A percentile compares a stretch with the other conserved stretches of the same genome.
Evolutionary conservation across 1,140 invertebrate genomes (phyloP).

Genomic region (Hypsibius dujardini): DNA sequence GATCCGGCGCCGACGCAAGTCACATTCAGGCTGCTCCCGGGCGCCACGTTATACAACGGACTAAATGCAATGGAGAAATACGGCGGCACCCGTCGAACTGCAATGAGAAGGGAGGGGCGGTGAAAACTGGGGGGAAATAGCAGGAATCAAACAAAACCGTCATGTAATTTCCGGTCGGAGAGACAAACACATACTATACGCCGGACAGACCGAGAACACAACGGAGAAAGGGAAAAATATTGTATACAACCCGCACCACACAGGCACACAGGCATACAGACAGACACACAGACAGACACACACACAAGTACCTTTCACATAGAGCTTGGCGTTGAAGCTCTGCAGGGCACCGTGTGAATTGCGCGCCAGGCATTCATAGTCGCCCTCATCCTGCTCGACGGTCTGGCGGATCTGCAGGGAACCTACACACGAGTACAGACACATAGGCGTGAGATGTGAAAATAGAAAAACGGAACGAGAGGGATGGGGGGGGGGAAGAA

Average conservation of each 20-base stretch:
- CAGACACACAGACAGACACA: constrained; percentile 25
- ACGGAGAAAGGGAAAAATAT: no score
- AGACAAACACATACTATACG: no score
- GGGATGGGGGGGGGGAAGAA: no score
- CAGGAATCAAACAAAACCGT: not conserved
- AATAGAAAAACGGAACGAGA: no score
- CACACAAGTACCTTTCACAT: constrained; percentile 62
- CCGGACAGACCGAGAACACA: no score
- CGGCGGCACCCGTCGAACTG: constrained; percentile 75
- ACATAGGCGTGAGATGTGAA: not conserved
- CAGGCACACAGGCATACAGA: not conserved
- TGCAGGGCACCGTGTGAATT: constrained; percentile 77
- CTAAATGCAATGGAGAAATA: constrained; percentile 80
- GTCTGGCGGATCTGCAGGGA: constrained; percentile 11
- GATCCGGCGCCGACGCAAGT: constrained; percentile 90
- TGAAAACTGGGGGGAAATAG: no score
- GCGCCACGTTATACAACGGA: constrained; percentile 61
- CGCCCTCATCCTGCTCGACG: constrained; percentile 16
- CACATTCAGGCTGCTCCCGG: constrained; percentile 69
- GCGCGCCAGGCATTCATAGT: constrained; percentile 40
- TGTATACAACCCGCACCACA: no score
- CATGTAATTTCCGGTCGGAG: constrained; percentile 16
- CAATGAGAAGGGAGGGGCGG: constrained; percentile 28
- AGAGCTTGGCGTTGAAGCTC: constrained; percentile 62
- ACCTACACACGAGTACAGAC: not conserved